Evolutionary conservation across 2,113 vertebrate species (phyloP), one percentile per base, ranked within the genome.

Genomic region (Eurystomus gularis): DNA sequence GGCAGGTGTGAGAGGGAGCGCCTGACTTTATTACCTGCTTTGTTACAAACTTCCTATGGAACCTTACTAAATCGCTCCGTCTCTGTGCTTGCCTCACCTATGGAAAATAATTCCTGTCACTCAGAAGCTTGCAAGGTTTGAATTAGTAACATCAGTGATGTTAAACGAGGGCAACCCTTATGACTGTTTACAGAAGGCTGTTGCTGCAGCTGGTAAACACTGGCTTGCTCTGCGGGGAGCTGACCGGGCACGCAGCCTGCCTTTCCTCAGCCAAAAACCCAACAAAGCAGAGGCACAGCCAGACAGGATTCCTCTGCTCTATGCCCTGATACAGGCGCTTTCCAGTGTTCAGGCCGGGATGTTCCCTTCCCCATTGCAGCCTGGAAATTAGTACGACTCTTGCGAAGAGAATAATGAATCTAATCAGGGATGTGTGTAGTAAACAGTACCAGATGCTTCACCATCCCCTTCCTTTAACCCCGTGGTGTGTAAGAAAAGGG

Each of bases 301-400:
- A 2, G 35, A 9, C 28, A 16, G 9, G 57, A 51, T 25, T 40
- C 31, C 58, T 25, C 69, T 3, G 31, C 49, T 9, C 49, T 8
- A 1, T 7, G 75, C 25, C 35, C 33, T 11, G 26, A 35, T 23
- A 7, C 4, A 24, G 16, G n/a, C 48, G 12, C 69, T 16, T 11
- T 24, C 26, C 54, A 3, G 13, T 15, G 5, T 7, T 20, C 57
- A 23, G 42, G 37, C 49, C 70, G 3, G 18, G 5, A 17, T 1
- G 0, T 16, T 23, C 28, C 15, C 13, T 11, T 17, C 29, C n/a
- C 4, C 16, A 20, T 42, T 13, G 2, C 83, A 24, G 58, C 35
- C 62, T 0, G 17, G 7, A 48, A 18, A 11, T 17, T 3, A 10
- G 17, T 6, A 0, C 6, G 9, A 17, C 8, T 49, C n/a, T 13